phyloP scores from a whole-genome alignment of 2,113 vertebrate species.

The Henicopernis longicauda region DNA sequence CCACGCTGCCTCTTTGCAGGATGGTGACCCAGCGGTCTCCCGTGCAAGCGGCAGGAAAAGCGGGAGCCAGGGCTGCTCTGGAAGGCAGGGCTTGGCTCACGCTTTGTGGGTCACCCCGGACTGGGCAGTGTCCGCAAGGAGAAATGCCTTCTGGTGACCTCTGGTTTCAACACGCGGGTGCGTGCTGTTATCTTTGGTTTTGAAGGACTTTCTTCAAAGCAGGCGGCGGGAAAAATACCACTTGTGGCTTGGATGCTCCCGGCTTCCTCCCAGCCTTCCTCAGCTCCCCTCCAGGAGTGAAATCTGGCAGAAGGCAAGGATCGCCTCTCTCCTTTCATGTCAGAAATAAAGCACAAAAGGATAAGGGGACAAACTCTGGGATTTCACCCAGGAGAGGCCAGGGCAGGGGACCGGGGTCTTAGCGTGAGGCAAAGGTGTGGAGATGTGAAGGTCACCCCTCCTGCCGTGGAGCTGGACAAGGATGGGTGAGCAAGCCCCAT shows the following conservation, averaged over 20 bases:
- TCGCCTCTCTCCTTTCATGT: neutral
- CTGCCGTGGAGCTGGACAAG: neutral
- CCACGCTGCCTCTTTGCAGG: neutral
- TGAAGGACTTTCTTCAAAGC: conserved; percentile 3
- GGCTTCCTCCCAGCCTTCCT: neutral
- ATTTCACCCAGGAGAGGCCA: neutral
- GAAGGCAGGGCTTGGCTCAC: neutral
- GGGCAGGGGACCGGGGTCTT: neutral
- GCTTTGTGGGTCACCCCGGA: neutral
- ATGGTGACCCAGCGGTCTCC: neutral
- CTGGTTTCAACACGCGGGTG: fast-evolving
- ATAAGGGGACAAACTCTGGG: neutral
- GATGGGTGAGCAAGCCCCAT: neutral
- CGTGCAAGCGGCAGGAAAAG: neutral
- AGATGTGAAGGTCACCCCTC: neutral
- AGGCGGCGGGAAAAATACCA: neutral
- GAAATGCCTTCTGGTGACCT: neutral
- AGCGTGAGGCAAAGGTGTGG: neutral
- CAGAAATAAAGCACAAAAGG: neutral
- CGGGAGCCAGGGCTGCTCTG: neutral
- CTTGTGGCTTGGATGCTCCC: neutral
- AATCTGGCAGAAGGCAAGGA: neutral
- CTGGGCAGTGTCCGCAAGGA: neutral
- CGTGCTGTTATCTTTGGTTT: neutral
- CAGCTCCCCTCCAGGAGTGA: neutral